These are phyloP conservation scores for Dendrocincla tyrannina DNA, from an alignment of 2,797 vertebrate genomes.

Conservation along the genomic window DNA sequence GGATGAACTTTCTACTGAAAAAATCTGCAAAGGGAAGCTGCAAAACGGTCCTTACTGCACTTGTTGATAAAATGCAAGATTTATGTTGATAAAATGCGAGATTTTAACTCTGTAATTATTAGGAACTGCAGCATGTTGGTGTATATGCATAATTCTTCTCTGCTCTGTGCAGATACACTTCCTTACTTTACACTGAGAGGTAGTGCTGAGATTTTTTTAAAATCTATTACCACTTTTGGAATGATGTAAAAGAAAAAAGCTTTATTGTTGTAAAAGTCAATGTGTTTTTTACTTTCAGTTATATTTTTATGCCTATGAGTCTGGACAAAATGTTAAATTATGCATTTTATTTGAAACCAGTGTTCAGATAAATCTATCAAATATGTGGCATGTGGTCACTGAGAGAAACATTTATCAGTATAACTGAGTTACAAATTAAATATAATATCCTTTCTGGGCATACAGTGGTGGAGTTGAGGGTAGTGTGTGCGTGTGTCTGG, in stretches of 20 bases:
- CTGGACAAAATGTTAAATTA: background rate
- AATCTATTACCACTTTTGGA: background rate
- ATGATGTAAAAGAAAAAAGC: constrained; percentile 22
- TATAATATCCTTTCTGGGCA: background rate
- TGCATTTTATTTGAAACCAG: background rate
- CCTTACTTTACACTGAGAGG: background rate
- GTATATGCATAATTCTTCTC: background rate
- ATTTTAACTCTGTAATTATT: background rate
- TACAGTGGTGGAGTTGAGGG: background rate
- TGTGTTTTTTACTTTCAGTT: background rate
- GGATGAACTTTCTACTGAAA: background rate
- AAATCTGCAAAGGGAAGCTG: background rate
- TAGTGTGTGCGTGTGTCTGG: background rate
- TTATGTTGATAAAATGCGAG: background rate
- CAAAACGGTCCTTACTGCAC: background rate
- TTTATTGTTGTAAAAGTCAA: constrained; percentile 3
- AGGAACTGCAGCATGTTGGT: background rate
- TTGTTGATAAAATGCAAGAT: background rate
- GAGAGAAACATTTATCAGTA: background rate
- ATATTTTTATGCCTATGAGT: background rate
- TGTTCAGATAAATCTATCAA: background rate
- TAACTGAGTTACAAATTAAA: background rate
- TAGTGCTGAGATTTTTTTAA: background rate
- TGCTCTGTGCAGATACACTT: background rate
- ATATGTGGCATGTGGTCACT: background rate